Evolutionary conservation across 2,888 invertebrate species (phyloP), one percentile per base, ranked within the genome.

Genomic region (Galerucella nymphaeae): DNA sequence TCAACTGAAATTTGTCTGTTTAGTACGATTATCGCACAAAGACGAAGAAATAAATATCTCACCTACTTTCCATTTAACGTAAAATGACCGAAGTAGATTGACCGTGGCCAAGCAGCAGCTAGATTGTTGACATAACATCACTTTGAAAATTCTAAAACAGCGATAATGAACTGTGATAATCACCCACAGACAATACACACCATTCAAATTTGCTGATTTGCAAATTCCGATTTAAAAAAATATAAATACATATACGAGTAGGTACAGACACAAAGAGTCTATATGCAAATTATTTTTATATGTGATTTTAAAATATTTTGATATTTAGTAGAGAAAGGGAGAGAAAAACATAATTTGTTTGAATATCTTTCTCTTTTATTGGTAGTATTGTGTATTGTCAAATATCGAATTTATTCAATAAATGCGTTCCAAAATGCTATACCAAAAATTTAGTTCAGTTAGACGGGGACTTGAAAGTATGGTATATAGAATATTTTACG

Each of bases 61-160:
- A 59, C 59, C 59, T 59, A 59, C 59, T 59, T 59, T 38, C 14
- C 1, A 53, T 53, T 45, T 38, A 16, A 23, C 23, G 57, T 57
- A 23, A 57, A 57, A 13, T 23, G 23, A 23, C 57, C 57, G 57
- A 57, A 9, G 59, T 30, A 23, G 30, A 30, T 59, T 59, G 14
- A 59, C 59, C 30, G 30, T 38, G 59, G 30, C 30, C 30, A 38
- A 38, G 9, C 30, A 38, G 30, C 38, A 59, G 30, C n/a, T 38
- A 59, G 38, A 59, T 59, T 59, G 59, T 59, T 59, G 59, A 59
- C 59, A 59, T 59, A 59, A 59, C 59, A 59, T 38, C 38, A 59
- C n/a, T 38, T 59, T 59, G 38, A 30, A 38, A 30, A 59, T 59
- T 59, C 59, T 59, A 59, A 38, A 57, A 59, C n/a, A 38, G 59